phyloP scores from a whole-genome alignment of 2,113 vertebrate genomes.

The Pedetes capensis region DNA sequence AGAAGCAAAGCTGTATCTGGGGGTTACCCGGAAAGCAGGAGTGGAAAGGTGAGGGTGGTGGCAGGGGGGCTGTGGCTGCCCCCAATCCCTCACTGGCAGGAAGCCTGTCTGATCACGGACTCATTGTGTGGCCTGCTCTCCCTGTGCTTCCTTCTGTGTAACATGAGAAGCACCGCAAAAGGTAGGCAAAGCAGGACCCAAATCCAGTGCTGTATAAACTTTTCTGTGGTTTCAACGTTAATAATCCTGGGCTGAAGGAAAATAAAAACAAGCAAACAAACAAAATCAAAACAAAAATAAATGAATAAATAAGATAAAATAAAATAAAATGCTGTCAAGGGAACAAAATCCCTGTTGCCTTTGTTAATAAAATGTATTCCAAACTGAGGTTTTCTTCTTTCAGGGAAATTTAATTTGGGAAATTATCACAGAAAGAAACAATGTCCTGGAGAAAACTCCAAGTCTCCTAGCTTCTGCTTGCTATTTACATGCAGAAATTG shows the following conservation, averaged over 20 bases:
- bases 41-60: neutral
- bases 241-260: neutral
- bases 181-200: neutral
- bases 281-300: neutral
- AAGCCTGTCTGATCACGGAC: constrained; percentile 48
- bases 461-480: neutral
- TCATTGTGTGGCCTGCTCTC: constrained; percentile 18
- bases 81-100: constrained; percentile 1
- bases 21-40: neutral
- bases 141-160: constrained; percentile 21
- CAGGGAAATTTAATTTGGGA: too few relatives aligned
- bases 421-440: neutral
- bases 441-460: neutral
- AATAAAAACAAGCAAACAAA: neutral
- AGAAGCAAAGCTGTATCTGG: neutral
- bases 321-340: neutral
- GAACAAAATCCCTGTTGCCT: neutral
- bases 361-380: neutral
- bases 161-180: neutral
- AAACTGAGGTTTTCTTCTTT: neutral
- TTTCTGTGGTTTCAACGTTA: neutral
- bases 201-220: neutral
- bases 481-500: neutral
- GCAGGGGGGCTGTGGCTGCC: neutral
- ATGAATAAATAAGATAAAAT: too few relatives aligned